Evolutionary conservation across 2,888 invertebrate species (phyloP).

Genomic region (Lycaena phlaeas): DNA sequence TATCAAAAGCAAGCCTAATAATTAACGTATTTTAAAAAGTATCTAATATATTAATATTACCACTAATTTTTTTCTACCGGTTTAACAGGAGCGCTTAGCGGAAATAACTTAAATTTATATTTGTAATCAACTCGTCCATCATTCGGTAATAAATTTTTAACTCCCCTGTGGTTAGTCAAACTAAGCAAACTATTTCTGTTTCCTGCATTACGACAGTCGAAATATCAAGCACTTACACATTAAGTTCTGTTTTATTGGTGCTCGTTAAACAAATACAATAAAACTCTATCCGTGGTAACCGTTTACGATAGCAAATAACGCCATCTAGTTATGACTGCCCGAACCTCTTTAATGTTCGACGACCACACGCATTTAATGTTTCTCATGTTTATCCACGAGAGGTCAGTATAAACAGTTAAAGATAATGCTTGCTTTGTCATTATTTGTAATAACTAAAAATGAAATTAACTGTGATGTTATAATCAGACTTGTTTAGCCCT

Average conservation of each 20-base stretch:
- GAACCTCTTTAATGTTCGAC: conserved; percentile 28
- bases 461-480: too few relatives aligned
- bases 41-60: too few relatives aligned
- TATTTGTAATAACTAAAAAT: too few relatives aligned
- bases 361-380: conserved; percentile 34
- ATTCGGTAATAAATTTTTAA: neutral
- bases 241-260: conserved; percentile 6
- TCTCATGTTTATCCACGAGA: conserved; percentile 9
- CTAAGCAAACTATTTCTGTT: conserved; percentile 2
- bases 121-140: conserved; percentile 1
- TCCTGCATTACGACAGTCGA: conserved; percentile 5
- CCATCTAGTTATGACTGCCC: conserved; percentile 45
- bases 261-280: conserved; percentile 17
- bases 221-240: neutral
- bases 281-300: conserved; percentile 11
- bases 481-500: too few relatives aligned
- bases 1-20: too few relatives aligned
- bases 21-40: too few relatives aligned
- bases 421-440: too few relatives aligned
- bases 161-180: neutral
- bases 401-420: conserved; percentile 4
- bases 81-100: too few relatives aligned
- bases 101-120: too few relatives aligned
- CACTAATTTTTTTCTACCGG: too few relatives aligned
- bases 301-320: conserved; percentile 27